Base-by-base conservation (phyloP, 2,888 invertebrate genomes). In the Tethea ocularis region DNA sequence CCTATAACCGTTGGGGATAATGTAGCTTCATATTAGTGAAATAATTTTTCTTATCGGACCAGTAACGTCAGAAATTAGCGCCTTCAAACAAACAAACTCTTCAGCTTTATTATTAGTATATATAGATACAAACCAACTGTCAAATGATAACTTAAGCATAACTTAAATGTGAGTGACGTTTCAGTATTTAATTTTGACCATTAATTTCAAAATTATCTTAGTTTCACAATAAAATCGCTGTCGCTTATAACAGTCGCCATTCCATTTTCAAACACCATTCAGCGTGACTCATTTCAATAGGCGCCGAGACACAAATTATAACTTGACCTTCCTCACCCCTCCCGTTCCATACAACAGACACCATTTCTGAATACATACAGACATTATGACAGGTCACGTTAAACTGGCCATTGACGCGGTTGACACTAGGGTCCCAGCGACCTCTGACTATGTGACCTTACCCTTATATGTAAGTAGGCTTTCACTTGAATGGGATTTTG, bases 401-500 rank as follows among this genome's bases (percentile, higher is more conserved):
- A 63, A 6, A 51, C 38, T 72, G 69, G 77, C 13, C 51, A 56
- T 41, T 54, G 57, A 63, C 15, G 52, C 6, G 22, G 52, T 66
- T 71, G 74, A 71, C 77, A 75, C 69, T 67, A 52, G 73, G 72
- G 74, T 68, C 64, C 52, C 55, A 57, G 56, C 69, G 74, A 72
- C 72, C 76, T 71, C 68, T 66, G 59, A 29, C 57, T 29, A 20
- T 57, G 57, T 57, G 66, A 75, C 72, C 71, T 68, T 59, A 62
- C 68, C 72, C 69, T 74, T 77, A 68, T 66, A 71, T 56, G 29
- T 15, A 33, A 15, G 68, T 61, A 63, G 59, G 71, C 77, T 79
- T 78, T 79, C 74, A 74, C 78, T 73, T 68, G 60, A 51, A 15
- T 7, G 13, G 26, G 26, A 20, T 20, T 46, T 46, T 46, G 38